These are phyloP conservation scores for Deroplatys truncata DNA, from an alignment of 2,888 invertebrate species.

Conservation along the genomic window DNA sequence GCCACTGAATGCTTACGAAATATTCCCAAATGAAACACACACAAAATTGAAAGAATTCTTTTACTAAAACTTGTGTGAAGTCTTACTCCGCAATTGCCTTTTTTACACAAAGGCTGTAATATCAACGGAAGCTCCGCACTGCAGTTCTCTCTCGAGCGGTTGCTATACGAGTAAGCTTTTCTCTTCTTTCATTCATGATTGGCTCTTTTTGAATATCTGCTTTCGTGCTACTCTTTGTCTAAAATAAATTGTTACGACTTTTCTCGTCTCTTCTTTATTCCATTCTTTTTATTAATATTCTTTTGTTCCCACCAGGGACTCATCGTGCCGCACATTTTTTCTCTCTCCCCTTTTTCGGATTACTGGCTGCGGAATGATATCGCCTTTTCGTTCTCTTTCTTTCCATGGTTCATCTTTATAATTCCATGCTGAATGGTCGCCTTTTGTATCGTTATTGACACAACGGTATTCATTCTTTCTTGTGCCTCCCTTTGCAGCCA, in stretches of 20 bases:
- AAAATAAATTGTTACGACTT: not conserved
- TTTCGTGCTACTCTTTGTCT: not conserved
- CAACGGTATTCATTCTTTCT: not conserved
- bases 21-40: not conserved
- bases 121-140: not conserved
- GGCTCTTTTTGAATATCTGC: not conserved
- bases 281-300: not conserved
- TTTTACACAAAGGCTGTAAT: not conserved
- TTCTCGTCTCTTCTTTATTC: not conserved
- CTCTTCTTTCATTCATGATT: not conserved
- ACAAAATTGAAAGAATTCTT: not conserved
- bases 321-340: not conserved
- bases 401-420: not conserved
- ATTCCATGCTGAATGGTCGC: not conserved
- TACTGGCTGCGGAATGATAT: not conserved
- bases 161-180: not conserved
- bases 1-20: not conserved
- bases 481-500: not conserved
- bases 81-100: not conserved
- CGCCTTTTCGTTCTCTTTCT: not conserved
- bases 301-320: not conserved
- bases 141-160: not conserved
- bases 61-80: not conserved
- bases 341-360: not conserved
- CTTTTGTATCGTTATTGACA: not conserved